These are phyloP conservation scores for Villa cingulata DNA, from an alignment of 2,888 invertebrate genomes.

Conservation along the genomic window DNA sequence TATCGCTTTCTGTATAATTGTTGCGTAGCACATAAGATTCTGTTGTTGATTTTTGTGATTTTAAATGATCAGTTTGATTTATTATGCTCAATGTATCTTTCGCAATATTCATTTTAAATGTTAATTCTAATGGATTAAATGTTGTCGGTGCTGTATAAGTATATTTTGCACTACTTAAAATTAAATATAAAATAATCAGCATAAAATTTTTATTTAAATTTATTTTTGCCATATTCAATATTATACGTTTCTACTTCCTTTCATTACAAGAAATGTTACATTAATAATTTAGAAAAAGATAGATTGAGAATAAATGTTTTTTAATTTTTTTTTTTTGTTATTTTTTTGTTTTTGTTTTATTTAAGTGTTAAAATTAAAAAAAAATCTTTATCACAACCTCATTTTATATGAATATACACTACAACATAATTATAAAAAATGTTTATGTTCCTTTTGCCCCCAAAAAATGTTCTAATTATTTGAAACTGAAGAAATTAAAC, in stretches of 20 bases:
- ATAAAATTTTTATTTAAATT: not conserved
- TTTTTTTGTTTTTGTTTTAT: not conserved
- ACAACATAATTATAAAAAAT: no score
- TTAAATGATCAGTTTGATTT: no score
- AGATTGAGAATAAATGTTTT: not conserved
- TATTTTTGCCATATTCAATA: not conserved
- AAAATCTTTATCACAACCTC: no score
- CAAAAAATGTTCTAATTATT: no score
- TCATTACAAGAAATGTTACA: no score
- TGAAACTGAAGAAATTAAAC: no score
- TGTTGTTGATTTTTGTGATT: not conserved
- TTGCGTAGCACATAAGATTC: no score
- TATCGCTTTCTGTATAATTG: not conserved
- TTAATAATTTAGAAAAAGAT: no score
- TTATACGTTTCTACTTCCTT: not conserved
- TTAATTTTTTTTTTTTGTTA: not conserved
- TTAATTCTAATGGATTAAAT: not conserved
- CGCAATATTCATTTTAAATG: not conserved
- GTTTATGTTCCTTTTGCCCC: no score
- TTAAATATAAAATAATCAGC: not conserved
- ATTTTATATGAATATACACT: no score
- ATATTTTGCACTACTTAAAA: not conserved
- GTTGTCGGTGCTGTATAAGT: not conserved
- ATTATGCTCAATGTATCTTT: no score
- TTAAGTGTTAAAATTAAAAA: no score